A percentile compares a stretch with the other conserved stretches of the same genome.
Evolutionary conservation across 2,797 vertebrate species (phyloP).

Genomic region (Diplodus sargus): DNA sequence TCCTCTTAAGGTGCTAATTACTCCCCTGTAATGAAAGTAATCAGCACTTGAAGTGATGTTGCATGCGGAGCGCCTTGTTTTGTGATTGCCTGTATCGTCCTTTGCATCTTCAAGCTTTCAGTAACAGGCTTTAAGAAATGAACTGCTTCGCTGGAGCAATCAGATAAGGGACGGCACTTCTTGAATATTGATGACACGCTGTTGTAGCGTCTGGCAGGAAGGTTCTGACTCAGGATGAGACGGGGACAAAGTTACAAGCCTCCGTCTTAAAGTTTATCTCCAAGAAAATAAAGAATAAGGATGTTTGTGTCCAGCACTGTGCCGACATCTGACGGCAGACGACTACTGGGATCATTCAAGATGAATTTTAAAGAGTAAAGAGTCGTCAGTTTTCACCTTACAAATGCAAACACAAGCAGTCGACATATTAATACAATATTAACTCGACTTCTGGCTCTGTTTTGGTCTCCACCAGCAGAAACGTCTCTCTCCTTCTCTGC

Average conservation of each 20-base stretch:
- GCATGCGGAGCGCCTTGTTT: constrained; percentile 52
- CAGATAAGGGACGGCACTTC: constrained; percentile 49
- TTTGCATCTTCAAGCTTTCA: constrained; percentile 56
- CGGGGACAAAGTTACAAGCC: neutral
- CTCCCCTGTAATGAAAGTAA: constrained; percentile 76
- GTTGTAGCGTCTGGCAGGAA: constrained; percentile 14
- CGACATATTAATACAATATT: no score
- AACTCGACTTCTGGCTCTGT: neutral
- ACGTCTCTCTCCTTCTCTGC: neutral
- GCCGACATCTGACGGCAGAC: neutral
- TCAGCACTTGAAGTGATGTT: constrained; percentile 66
- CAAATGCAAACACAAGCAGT: no score
- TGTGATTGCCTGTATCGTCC: constrained; percentile 70
- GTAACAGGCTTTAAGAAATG: constrained; percentile 65
- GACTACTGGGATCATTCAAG: no score
- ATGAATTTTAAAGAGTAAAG: no score
- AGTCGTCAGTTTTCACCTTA: no score
- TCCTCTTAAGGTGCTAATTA: constrained; percentile 74
- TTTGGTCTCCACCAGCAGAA: neutral
- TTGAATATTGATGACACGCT: constrained; percentile 63
- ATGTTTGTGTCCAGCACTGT: neutral
- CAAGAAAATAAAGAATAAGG: neutral
- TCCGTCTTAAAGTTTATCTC: neutral
- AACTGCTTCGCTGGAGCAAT: constrained; percentile 59
- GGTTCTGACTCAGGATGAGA: neutral